These are phyloP conservation scores for Ichneumoninae sp. DNA, from an alignment of 2,888 invertebrate species.

Conservation along the genomic window DNA sequence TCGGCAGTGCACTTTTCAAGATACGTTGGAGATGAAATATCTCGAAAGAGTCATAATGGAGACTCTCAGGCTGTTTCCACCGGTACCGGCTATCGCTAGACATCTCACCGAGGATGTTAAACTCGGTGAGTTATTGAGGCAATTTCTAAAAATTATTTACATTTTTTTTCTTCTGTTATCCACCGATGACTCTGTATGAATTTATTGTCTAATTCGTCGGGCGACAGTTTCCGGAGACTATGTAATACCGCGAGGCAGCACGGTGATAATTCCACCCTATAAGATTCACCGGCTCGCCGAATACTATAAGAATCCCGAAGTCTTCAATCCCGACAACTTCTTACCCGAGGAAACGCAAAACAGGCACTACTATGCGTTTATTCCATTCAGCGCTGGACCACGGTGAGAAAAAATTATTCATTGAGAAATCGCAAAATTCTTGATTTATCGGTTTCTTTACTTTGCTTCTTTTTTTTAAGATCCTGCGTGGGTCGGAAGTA, in stretches of 20 bases:
- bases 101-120: slow-evolving; percentile 90
- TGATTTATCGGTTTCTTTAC: not conserved
- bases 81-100: slow-evolving; percentile 92
- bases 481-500: slow-evolving; percentile 89
- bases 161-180: not conserved
- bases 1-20: slow-evolving; percentile 91
- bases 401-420: slow-evolving; percentile 81
- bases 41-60: slow-evolving; percentile 93
- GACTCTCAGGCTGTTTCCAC: slow-evolving; percentile 91
- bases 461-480: slow-evolving; percentile 83
- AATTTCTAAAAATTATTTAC: not conserved
- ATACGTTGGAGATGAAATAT: slow-evolving; percentile 94
- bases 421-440: not conserved
- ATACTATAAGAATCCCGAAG: slow-evolving; percentile 91
- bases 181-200: not conserved
- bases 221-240: slow-evolving; percentile 87
- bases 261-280: slow-evolving; percentile 88
- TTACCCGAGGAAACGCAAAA: slow-evolving; percentile 91
- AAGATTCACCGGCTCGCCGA: slow-evolving; percentile 90
- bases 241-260: slow-evolving; percentile 89
- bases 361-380: slow-evolving; percentile 92
- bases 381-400: slow-evolving; percentile 93
- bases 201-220: not conserved
- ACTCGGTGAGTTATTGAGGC: slow-evolving; percentile 86
- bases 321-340: slow-evolving; percentile 94